Evolutionary conservation across 2,113 vertebrate species (phyloP), one percentile per base, ranked within the genome.

Genomic region (Nyctibius bracteatus): DNA sequence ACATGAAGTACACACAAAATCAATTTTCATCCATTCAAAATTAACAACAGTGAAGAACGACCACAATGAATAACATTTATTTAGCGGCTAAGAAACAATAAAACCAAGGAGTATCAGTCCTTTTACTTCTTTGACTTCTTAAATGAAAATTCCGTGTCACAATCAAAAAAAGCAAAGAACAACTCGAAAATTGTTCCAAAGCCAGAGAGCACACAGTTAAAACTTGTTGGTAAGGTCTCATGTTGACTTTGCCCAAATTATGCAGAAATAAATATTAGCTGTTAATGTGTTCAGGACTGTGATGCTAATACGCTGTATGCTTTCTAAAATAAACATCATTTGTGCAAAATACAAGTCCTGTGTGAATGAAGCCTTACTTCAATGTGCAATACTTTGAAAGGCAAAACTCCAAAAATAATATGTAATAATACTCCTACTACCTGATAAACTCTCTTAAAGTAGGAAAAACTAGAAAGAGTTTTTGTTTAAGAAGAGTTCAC

Each of bases 331-430:
- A 90, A 95, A 92, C 33, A 86, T n/a, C 2, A 57, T 66, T 58
- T 81, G 52, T 79, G 86, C 30, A 96, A 93, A 96, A 97, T 72
- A 54, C 61, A 63, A 63, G 57, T 94, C 58, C 68, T 95, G 68
- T 92, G 84, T 92, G 88, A 93, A 92, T 84, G 81, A 94, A 93
- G 71, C 37, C 43, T 90, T 88, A 88, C 92, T 90, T 90, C 71
- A 82, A 27, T 51, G 25, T 5, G 55, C 30, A 82, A 25, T 58
- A 74, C 71, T 96, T 62, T 70, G 77, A 79, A 77, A 91, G 81
- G 80, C 72, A 89, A 58, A 75, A 63, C 39, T 88, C 88, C 77
- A 93, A 92, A 88, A 92, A 94, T 72, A 88, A 94, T 62, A 88
- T 4, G 41, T 19, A 83, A 19, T 58, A 92, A 51, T 0, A 0